These are phyloP conservation scores for Argentina silus DNA, from an alignment of 2,797 vertebrate species.

Conservation along the genomic window DNA sequence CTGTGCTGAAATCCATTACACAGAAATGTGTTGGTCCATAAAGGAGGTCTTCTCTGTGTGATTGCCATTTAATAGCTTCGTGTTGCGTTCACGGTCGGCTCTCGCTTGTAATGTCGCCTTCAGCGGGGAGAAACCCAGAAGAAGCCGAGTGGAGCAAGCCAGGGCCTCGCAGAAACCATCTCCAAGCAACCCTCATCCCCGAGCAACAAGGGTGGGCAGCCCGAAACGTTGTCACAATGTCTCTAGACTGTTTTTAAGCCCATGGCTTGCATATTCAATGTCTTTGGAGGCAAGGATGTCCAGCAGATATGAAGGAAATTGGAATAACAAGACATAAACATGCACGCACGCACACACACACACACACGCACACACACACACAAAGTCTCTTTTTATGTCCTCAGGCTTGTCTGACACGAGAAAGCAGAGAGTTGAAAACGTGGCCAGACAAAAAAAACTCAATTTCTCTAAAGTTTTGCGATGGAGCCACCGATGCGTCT, in stretches of 20 bases:
- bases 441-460: background rate
- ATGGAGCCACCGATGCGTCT: conserved; percentile 45
- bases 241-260: conserved; percentile 39
- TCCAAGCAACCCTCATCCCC: no score
- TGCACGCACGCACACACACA: background rate
- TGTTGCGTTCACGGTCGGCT: conserved; percentile 60
- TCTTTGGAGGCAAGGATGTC: background rate
- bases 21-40: conserved; percentile 63
- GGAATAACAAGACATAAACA: conserved; percentile 6
- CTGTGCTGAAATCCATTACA: conserved; percentile 62
- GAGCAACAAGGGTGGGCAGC: background rate
- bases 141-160: no score
- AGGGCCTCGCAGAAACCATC: no score
- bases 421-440: background rate
- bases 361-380: background rate
- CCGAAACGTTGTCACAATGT: conserved; percentile 55
- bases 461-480: conserved; percentile 37
- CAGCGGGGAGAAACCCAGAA: conserved; percentile 1
- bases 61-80: conserved; percentile 70
- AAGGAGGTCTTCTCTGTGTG: conserved; percentile 61
- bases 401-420: background rate
- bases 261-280: conserved; percentile 24
- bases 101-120: conserved; percentile 51
- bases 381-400: background rate
- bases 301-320: conserved; percentile 14